Evolutionary conservation across 2,113 vertebrate species (phyloP).

Genomic region (Turdus rufiventris): DNA sequence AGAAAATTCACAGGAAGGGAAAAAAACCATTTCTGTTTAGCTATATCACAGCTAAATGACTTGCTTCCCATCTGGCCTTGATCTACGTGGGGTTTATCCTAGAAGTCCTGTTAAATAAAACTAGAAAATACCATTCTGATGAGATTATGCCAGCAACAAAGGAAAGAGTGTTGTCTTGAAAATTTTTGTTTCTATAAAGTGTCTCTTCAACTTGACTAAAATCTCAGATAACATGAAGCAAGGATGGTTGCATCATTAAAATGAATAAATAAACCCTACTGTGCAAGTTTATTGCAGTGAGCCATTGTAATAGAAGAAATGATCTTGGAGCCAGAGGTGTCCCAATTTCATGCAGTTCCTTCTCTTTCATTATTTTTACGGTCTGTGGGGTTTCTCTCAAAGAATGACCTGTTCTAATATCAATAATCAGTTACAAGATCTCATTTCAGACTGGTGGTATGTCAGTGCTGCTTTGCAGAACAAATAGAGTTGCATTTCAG

Average conservation of each 20-base stretch:
- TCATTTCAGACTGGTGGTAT: constrained; percentile 47
- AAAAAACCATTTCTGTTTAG: neutral
- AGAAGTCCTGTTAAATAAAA: neutral
- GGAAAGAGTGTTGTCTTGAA: neutral
- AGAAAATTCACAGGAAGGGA: constrained; percentile 15
- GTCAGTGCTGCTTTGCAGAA: constrained; percentile 30
- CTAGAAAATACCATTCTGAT: neutral
- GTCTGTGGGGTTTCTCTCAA: constrained; percentile 30
- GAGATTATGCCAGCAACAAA: neutral
- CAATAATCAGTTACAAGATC: constrained; percentile 44
- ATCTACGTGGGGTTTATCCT: neutral
- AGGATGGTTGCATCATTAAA: neutral
- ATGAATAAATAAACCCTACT: constrained; percentile 37
- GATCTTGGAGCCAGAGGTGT: constrained; percentile 17
- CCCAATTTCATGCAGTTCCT: neutral
- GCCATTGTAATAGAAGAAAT: constrained; percentile 17
- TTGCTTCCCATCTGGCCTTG: neutral
- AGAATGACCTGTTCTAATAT: constrained; percentile 50
- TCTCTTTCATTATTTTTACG: neutral
- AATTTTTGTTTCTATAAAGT: neutral
- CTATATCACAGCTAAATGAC: neutral
- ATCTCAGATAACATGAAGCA: neutral
- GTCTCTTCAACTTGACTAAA: neutral
- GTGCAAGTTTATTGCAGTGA: neutral
- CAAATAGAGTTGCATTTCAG: constrained; percentile 32